Percentiles rank a stretch among this genome's conserved stretches.
phyloP scores from a whole-genome alignment of 2,113 vertebrate genomes.

The Mellivora capensis region DNA sequence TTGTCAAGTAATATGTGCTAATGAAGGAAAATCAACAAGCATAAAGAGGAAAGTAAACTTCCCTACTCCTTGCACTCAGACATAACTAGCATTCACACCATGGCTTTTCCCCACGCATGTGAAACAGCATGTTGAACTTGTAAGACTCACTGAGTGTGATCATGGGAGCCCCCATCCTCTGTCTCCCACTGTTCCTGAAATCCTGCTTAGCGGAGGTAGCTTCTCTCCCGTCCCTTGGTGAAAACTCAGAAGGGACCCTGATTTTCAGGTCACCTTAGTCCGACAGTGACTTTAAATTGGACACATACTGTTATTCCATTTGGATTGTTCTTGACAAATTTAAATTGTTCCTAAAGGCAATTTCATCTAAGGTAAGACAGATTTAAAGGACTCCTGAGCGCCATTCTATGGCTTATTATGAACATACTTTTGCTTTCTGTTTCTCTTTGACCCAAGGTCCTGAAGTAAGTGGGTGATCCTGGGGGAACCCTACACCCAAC shows the following conservation, averaged over 20 bases:
- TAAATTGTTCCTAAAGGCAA: background rate
- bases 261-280: background rate
- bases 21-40: background rate
- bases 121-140: background rate
- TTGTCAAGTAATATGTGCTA: background rate
- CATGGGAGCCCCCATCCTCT: background rate
- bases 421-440: background rate
- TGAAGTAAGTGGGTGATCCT: background rate
- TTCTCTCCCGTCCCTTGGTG: background rate
- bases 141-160: background rate
- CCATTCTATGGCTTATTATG: background rate
- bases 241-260: background rate
- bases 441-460: background rate
- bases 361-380: background rate
- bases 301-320: background rate
- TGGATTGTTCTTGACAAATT: background rate
- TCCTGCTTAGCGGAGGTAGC: background rate
- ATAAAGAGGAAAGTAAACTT: background rate
- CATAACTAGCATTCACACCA: background rate
- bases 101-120: background rate
- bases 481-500: no score
- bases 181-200: background rate
- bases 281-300: background rate
- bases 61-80: background rate
- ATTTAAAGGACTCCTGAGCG: background rate